Percentiles rank a stretch among this genome's conserved stretches.
phyloP scores from a whole-genome alignment of 2,797 vertebrate species.

The Catharus ustulatus region DNA sequence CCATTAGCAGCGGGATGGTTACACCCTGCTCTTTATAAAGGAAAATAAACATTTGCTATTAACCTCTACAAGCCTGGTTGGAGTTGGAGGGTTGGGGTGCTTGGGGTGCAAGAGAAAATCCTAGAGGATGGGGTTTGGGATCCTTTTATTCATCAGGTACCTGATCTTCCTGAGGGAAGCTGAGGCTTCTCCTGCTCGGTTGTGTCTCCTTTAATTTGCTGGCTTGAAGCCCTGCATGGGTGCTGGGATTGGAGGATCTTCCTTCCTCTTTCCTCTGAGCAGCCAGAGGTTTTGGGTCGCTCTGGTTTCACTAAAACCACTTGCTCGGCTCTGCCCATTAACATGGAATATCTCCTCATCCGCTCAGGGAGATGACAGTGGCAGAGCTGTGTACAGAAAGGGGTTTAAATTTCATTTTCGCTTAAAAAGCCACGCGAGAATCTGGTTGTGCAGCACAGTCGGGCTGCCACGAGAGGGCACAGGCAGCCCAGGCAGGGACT shows the following conservation, averaged over 20 bases:
- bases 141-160: not conserved
- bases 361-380: not conserved
- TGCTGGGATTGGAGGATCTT: not conserved
- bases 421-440: fast-evolving
- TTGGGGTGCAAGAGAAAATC: not conserved
- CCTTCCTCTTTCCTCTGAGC: not conserved
- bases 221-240: fast-evolving
- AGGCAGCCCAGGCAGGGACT: not conserved
- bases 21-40: conserved; percentile 38
- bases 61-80: not conserved
- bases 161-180: not conserved
- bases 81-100: not conserved
- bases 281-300: not conserved
- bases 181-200: not conserved
- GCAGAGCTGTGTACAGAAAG: not conserved
- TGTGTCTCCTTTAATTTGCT: not conserved
- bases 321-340: not conserved
- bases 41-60: conserved; percentile 62
- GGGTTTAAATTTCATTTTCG: not conserved
- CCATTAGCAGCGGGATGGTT: not conserved
- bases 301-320: not conserved
- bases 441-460: not conserved
- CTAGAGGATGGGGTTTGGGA: not conserved
- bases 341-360: not conserved
- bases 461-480: conserved; percentile 43